Evolutionary conservation across 2,113 vertebrate genomes (phyloP).

Genomic region (Ochotona curzoniae): DNA sequence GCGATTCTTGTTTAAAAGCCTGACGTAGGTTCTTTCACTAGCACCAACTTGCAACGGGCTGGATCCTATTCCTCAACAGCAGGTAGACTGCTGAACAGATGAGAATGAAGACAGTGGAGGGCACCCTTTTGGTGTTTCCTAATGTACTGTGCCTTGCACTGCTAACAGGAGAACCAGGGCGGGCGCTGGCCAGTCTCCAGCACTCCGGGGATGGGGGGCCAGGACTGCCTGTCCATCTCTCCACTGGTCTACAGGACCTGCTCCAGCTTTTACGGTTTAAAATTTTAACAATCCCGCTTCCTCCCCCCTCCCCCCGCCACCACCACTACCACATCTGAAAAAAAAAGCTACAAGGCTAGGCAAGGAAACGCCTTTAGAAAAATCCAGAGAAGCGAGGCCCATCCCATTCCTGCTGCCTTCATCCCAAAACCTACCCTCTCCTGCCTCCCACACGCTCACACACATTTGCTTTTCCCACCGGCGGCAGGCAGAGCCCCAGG

Average conservation of each 20-base stretch:
- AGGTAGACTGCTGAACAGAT: not conserved
- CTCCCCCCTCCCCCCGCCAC: no score
- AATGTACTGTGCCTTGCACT: not conserved
- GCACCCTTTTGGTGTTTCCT: not conserved
- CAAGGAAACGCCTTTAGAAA: not conserved
- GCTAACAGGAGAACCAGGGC: not conserved
- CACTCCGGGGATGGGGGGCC: not conserved
- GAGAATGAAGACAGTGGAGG: not conserved
- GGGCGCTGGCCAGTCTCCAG: not conserved
- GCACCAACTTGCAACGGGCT: not conserved
- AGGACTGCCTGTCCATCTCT: not conserved
- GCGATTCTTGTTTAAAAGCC: not conserved
- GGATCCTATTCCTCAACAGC: not conserved
- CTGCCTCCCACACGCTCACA: not conserved
- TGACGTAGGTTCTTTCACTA: not conserved
- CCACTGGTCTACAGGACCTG: not conserved
- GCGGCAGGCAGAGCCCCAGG: fast-evolving
- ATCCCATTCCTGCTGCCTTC: not conserved
- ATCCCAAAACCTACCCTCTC: not conserved
- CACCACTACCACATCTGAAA: no score
- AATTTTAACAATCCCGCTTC: not conserved
- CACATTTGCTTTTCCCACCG: not conserved
- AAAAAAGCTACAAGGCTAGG: not conserved
- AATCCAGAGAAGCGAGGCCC: not conserved
- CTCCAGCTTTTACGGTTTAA: not conserved